Conservation (phyloP, 2,888 invertebrate species). For the Falcaria lacertinaria region DNA sequence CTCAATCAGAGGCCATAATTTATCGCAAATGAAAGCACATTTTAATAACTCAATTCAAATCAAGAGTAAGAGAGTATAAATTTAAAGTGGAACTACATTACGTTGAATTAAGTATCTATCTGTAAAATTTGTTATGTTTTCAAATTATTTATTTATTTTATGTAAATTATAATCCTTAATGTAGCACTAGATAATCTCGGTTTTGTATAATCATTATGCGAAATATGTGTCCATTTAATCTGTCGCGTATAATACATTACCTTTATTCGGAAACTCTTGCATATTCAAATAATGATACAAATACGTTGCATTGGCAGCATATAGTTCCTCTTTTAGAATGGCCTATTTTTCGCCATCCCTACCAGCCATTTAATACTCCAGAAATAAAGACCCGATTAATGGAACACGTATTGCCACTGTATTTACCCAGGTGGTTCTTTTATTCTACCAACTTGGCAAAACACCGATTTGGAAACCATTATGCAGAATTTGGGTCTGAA, state of each 20-base stretch:
- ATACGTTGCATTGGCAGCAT: neutral
- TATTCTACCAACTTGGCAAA: conserved; percentile 6
- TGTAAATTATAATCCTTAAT: too few species aligned
- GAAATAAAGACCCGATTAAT: conserved; percentile 52
- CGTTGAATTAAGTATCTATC: too few species aligned
- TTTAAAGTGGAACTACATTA: conserved; percentile 13
- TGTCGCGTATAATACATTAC: too few species aligned
- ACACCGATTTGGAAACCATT: too few species aligned
- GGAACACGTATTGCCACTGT: conserved; percentile 14
- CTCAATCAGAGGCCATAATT: conserved; percentile 34
- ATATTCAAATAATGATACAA: neutral
- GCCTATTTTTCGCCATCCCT: conserved; percentile 52
- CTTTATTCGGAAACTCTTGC: too few species aligned
- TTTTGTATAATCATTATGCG: too few species aligned
- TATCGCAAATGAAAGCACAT: conserved; percentile 51
- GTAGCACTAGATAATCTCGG: too few species aligned
- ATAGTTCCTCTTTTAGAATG: conserved; percentile 15
- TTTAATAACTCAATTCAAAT: conserved; percentile 50
- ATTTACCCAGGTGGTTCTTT: conserved; percentile 8
- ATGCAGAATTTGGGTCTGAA: too few species aligned
- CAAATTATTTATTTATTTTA: too few species aligned
- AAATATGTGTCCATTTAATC: too few species aligned
- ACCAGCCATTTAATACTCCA: conserved; percentile 41
- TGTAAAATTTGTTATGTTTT: neutral
- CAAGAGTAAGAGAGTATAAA: conserved; percentile 34